Conservation (phyloP, 2,888 invertebrate genomes). For the Melieria picta region DNA sequence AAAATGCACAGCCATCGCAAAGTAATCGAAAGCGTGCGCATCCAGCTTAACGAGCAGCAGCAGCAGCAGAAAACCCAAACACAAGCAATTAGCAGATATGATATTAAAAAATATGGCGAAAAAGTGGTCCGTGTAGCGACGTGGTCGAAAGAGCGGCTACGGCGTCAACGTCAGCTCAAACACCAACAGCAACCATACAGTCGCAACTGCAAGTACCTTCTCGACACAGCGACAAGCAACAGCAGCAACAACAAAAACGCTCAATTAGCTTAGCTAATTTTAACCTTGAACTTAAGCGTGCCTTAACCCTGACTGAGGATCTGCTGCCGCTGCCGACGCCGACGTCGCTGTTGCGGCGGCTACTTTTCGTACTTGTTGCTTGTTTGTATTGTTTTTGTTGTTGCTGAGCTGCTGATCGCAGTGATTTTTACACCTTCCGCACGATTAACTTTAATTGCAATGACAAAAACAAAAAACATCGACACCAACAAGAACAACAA, state of each 20-base stretch:
- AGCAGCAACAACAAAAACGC: conserved; percentile 46
- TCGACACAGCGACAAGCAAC: neutral
- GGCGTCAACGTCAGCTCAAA: neutral
- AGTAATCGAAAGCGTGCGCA: too few species aligned
- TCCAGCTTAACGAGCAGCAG: too few species aligned
- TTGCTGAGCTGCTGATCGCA: conserved; percentile 17
- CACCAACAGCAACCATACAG: neutral
- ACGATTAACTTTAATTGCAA: conserved; percentile 29
- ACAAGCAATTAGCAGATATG: too few species aligned
- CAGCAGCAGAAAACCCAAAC: too few species aligned
- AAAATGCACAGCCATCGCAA: too few species aligned
- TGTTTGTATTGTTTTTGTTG: neutral
- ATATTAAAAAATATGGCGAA: too few species aligned
- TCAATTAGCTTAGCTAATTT: conserved; percentile 42
- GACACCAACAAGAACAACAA: too few species aligned
- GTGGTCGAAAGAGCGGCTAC: neutral
- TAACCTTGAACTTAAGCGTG: conserved; percentile 42
- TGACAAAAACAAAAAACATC: neutral
- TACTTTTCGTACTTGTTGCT: neutral
- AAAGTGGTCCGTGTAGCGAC: too few species aligned
- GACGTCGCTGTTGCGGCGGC: neutral
- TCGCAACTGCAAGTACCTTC: neutral
- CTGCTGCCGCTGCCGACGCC: neutral
- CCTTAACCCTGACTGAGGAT: conserved; percentile 35
- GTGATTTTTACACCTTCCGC: conserved; percentile 42